Percentiles rank a stretch among this genome's conserved stretches.
These are phyloP conservation scores for Drosophila eohydei DNA, from an alignment of 2,888 invertebrate species.

Conservation along the genomic window DNA sequence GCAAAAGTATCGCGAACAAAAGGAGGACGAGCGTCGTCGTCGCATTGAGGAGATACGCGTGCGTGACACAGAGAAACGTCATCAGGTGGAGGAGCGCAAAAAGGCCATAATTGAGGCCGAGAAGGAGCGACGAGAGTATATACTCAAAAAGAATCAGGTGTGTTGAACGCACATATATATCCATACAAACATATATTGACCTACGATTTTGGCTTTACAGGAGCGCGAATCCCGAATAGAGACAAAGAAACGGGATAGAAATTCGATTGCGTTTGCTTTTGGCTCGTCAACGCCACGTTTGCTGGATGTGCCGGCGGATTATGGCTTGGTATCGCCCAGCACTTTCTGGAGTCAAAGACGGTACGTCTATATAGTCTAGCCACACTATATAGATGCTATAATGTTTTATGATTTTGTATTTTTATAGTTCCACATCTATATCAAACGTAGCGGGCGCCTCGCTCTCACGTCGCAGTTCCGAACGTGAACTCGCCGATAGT, in stretches of 20 bases:
- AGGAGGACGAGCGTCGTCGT: constrained; percentile 92
- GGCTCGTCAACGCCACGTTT: constrained; percentile 96
- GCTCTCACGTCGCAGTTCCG: constrained; percentile 93
- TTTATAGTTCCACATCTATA: constrained; percentile 92
- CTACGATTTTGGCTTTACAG: constrained; percentile 55
- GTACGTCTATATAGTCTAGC: constrained; percentile 64
- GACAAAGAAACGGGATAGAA: constrained; percentile 91
- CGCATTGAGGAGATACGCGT: constrained; percentile 93
- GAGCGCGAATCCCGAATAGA: constrained; percentile 93
- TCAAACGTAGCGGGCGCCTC: constrained; percentile 94
- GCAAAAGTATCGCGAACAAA: constrained; percentile 94
- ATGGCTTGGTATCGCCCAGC: constrained; percentile 86
- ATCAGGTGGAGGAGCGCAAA: constrained; percentile 94
- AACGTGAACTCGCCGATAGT: constrained; percentile 90
- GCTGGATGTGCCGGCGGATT: constrained; percentile 91
- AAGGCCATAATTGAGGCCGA: constrained; percentile 95
- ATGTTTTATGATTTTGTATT: neutral
- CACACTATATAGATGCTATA: neutral
- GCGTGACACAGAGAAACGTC: constrained; percentile 90
- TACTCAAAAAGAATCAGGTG: constrained; percentile 91
- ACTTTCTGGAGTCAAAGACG: constrained; percentile 93
- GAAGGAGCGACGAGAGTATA: constrained; percentile 93
- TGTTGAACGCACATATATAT: neutral
- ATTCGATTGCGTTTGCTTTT: constrained; percentile 93
- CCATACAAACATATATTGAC: neutral